phyloP scores from a whole-genome alignment of 2,888 invertebrate genomes.

The Parnassius glacialis region DNA sequence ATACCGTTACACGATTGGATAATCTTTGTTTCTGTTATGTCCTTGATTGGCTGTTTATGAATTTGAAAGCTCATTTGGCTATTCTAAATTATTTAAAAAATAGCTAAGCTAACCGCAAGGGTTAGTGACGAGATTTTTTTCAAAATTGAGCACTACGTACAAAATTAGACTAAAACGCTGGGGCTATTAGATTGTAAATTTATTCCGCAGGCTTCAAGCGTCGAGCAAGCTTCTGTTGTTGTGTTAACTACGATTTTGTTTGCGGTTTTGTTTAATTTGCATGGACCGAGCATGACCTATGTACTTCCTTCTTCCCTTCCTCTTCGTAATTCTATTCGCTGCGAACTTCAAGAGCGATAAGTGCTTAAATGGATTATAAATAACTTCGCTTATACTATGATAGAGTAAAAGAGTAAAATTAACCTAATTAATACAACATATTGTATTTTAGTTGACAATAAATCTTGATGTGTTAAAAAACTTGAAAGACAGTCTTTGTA shows the following conservation, averaged over 20 bases:
- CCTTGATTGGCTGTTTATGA: constrained; percentile 62
- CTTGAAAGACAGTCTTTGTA: constrained; percentile 41
- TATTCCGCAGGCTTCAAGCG: constrained; percentile 63
- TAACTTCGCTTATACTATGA: constrained; percentile 31
- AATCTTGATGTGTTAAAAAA: constrained; percentile 33
- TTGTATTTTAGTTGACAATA: constrained; percentile 10
- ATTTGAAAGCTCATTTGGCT: constrained; percentile 30
- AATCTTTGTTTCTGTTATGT: constrained; percentile 47
- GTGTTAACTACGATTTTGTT: constrained; percentile 69
- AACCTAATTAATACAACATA: constrained; percentile 25
- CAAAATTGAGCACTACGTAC: constrained; percentile 43
- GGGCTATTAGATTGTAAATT: constrained; percentile 59
- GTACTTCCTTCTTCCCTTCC: constrained; percentile 60
- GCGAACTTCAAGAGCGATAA: constrained; percentile 37
- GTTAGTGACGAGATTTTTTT: constrained; percentile 30
- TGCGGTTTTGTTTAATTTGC: constrained; percentile 78
- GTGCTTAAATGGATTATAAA: constrained; percentile 37
- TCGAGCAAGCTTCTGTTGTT: constrained; percentile 72
- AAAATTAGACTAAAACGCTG: constrained; percentile 61
- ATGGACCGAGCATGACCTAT: constrained; percentile 75
- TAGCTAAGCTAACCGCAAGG: constrained; percentile 33
- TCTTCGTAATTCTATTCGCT: constrained; percentile 55
- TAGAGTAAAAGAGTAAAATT: constrained; percentile 3
- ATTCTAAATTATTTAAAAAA: constrained; percentile 35
- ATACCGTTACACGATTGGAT: constrained; percentile 54